Percentiles rank a stretch among this genome's conserved stretches.
Conservation (phyloP, 1,140 invertebrate genomes). For the Lanistes nyassanus region DNA sequence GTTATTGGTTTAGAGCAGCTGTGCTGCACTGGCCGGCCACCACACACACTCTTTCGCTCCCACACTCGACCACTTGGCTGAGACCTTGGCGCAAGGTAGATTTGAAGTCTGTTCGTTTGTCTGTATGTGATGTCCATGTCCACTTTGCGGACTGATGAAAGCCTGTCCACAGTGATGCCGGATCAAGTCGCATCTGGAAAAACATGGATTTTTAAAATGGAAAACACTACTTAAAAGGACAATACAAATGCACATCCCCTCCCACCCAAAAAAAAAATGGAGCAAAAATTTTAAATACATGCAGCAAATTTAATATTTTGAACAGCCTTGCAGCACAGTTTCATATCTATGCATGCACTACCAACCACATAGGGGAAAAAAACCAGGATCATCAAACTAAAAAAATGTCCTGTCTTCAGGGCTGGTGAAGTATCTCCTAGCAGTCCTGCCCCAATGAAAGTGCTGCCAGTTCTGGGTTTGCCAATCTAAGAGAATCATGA, state of each 20-base stretch:
- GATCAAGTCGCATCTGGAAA: no score
- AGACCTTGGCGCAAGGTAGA: constrained; percentile 19
- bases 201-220: background rate
- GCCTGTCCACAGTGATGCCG: background rate
- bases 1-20: background rate
- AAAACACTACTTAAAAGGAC: background rate
- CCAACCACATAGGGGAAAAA: no score
- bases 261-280: background rate
- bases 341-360: no score
- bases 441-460: no score
- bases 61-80: constrained; percentile 26
- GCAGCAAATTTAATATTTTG: no score
- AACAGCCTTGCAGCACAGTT: no score
- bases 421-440: no score
- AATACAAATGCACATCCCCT: background rate
- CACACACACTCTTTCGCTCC: constrained; percentile 21
- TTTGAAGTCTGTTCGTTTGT: constrained; percentile 22
- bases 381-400: no score
- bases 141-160: background rate
- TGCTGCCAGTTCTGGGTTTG: no score
- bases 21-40: constrained; percentile 12
- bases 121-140: constrained; percentile 4
- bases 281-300: background rate
- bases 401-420: no score
- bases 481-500: no score